Percentiles rank a stretch among this genome's conserved stretches.
phyloP scores from a whole-genome alignment of 2,797 vertebrate species.

The Astyanax mexicanus region DNA sequence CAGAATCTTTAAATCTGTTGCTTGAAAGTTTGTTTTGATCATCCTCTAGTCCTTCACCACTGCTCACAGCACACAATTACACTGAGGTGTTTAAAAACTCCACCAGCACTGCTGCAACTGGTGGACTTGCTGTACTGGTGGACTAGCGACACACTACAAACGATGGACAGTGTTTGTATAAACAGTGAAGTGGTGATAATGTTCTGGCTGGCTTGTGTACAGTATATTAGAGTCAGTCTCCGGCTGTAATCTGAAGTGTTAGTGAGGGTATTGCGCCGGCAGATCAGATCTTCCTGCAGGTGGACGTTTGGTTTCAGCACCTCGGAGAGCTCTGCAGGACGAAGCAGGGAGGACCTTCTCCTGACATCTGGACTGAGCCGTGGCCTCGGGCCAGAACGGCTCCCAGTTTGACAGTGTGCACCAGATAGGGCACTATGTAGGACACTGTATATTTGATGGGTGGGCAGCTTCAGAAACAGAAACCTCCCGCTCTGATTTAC shows the following conservation, averaged over 20 bases:
- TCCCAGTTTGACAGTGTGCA: conserved; percentile 7
- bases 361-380: conserved; percentile 15
- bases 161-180: no score
- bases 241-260: neutral
- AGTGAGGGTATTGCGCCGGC: neutral
- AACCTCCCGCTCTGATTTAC: neutral
- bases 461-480: neutral
- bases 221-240: no score
- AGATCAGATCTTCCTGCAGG: conserved; percentile 41
- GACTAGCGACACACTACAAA: no score
- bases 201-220: no score
- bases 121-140: no score
- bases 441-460: neutral
- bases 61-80: no score
- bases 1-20: no score
- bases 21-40: no score
- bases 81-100: no score
- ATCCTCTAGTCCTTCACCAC: no score
- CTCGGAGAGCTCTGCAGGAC: conserved; percentile 53
- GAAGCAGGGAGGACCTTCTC: neutral
- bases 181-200: no score
- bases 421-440: neutral
- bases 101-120: no score
- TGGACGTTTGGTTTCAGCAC: conserved; percentile 58
- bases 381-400: conserved; percentile 24